Conservation (phyloP, 2,888 invertebrate species). For the Meghimatium bilineatum region DNA sequence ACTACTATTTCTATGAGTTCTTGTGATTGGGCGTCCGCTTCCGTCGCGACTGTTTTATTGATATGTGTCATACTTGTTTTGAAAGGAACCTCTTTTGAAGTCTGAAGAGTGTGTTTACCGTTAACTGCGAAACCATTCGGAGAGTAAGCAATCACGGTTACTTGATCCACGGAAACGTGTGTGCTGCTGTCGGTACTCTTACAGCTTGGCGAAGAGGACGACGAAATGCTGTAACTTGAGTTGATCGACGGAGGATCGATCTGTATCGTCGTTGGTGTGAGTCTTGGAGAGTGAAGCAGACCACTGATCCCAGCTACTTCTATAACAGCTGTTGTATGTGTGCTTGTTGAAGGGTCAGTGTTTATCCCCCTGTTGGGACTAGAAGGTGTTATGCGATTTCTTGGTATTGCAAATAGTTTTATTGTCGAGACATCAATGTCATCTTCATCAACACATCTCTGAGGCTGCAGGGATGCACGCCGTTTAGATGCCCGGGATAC, state of each 20-base stretch:
- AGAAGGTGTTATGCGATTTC: background rate
- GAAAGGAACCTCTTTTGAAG: background rate
- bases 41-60: background rate
- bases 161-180: background rate
- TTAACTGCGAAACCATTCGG: too few species aligned
- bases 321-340: background rate
- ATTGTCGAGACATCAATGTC: background rate
- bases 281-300: background rate
- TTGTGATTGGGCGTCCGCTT: background rate
- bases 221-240: constrained; percentile 20
- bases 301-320: background rate
- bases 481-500: background rate
- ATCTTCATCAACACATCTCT: constrained; percentile 42
- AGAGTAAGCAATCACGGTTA: background rate
- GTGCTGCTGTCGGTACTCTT: background rate
- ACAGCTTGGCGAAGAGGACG: background rate
- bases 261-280: constrained; percentile 38
- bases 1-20: background rate
- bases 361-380: too few species aligned
- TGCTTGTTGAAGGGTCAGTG: background rate
- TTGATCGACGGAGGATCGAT: constrained; percentile 36
- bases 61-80: background rate
- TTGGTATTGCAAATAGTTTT: background rate
- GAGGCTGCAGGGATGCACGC: constrained; percentile 41
- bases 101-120: background rate